These are phyloP conservation scores for Polypterus senegalus DNA, from an alignment of 2,113 vertebrate species.

Conservation along the genomic window DNA sequence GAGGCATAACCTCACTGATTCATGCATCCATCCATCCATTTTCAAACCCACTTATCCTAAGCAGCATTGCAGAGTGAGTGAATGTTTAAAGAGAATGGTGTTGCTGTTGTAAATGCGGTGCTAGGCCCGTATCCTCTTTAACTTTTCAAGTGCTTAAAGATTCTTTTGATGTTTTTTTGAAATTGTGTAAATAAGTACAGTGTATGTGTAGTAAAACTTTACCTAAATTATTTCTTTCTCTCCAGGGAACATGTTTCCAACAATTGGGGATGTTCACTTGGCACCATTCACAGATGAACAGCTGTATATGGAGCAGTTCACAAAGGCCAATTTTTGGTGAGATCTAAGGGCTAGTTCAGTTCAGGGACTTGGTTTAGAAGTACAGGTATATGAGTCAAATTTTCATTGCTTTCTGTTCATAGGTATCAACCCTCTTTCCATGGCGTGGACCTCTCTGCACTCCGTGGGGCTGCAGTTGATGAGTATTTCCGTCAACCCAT, in stretches of 20 bases:
- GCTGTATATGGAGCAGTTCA: slow-evolving; percentile 97
- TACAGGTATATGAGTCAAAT: too few relatives aligned
- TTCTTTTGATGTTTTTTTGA: too few relatives aligned
- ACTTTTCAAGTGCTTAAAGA: too few relatives aligned
- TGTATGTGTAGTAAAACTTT: background rate
- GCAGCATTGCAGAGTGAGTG: too few relatives aligned
- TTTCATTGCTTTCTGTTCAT: slow-evolving; percentile 7
- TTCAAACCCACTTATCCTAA: too few relatives aligned
- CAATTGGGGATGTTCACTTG: slow-evolving; percentile 85
- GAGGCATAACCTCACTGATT: too few relatives aligned
- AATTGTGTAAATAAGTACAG: too few relatives aligned
- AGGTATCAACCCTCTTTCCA: slow-evolving; percentile 98
- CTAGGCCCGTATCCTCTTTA: too few relatives aligned
- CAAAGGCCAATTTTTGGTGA: slow-evolving; percentile 96
- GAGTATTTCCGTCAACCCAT: slow-evolving; percentile 92
- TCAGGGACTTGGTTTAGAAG: background rate
- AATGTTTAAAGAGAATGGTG: too few relatives aligned
- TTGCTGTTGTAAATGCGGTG: too few relatives aligned
- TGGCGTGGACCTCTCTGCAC: slow-evolving; percentile 78
- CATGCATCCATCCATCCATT: too few relatives aligned
- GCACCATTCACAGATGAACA: slow-evolving; percentile 93
- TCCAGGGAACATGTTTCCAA: slow-evolving; percentile 92
- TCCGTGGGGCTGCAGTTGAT: slow-evolving; percentile 81
- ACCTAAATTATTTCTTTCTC: background rate
- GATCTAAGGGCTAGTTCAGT: slow-evolving; percentile 4